phyloP scores from a whole-genome alignment of 2,888 invertebrate genomes.

The Orthosia cruda region DNA sequence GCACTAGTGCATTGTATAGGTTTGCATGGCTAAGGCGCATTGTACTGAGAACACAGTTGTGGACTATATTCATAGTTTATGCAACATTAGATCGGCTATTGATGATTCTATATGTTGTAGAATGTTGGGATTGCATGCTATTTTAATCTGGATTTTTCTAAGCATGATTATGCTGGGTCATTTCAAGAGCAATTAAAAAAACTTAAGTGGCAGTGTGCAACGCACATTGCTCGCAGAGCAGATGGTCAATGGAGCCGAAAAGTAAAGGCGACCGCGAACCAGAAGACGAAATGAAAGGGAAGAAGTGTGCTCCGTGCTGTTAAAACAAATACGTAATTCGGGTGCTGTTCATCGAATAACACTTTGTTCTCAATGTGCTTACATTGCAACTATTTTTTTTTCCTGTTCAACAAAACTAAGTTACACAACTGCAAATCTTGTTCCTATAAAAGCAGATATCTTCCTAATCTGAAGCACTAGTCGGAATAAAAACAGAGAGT shows the following conservation, averaged over 20 bases:
- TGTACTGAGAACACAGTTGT: slow-evolving; percentile 12
- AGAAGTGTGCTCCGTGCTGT: too few species aligned
- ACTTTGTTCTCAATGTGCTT: slow-evolving; percentile 8
- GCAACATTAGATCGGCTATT: background rate
- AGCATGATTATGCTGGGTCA: background rate
- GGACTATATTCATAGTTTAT: background rate
- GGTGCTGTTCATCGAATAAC: background rate
- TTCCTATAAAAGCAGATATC: slow-evolving; percentile 20
- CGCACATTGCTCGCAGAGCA: too few species aligned
- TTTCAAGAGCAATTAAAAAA: background rate
- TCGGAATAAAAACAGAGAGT: slow-evolving; percentile 46
- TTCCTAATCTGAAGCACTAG: slow-evolving; percentile 31
- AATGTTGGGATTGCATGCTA: background rate
- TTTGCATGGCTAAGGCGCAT: background rate
- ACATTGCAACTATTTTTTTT: too few species aligned
- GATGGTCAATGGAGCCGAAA: too few species aligned
- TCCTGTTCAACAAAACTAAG: background rate
- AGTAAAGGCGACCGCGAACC: too few species aligned
- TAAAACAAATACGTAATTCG: too few species aligned
- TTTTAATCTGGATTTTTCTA: background rate
- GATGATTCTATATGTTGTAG: too few species aligned
- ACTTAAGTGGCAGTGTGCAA: too few species aligned
- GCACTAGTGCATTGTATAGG: slow-evolving; percentile 5
- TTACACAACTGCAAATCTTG: slow-evolving; percentile 3
- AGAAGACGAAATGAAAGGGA: too few species aligned